Conservation (phyloP, 2,888 invertebrate species). For the Philonicus albiceps region DNA sequence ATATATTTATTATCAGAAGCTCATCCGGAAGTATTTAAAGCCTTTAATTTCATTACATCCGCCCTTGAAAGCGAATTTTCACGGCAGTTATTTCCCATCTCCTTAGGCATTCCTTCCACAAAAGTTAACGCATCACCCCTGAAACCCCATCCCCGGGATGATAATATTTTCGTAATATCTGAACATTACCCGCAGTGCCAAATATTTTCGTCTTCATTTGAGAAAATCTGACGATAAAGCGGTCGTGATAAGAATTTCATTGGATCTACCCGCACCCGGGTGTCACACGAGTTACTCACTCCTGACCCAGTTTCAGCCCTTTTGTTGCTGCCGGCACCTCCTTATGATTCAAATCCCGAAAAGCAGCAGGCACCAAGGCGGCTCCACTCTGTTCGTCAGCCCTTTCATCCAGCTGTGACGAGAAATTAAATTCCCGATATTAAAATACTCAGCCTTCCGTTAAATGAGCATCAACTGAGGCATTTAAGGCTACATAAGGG, state of each 20-base stretch:
- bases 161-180: background rate
- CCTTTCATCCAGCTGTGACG: constrained; percentile 13
- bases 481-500: background rate
- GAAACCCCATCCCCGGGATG: background rate
- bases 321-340: background rate
- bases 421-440: constrained; percentile 31
- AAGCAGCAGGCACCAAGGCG: background rate
- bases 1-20: background rate
- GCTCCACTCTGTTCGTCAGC: background rate
- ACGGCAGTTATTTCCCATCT: background rate
- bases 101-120: background rate
- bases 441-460: constrained; percentile 36
- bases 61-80: background rate
- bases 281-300: background rate
- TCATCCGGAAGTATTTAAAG: background rate
- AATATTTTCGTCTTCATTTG: background rate
- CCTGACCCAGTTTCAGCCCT: background rate
- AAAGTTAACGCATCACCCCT: background rate
- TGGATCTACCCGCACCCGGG: background rate
- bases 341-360: background rate
- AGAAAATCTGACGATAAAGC: background rate
- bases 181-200: background rate
- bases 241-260: background rate
- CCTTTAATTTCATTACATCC: background rate
- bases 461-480: constrained; percentile 32